These are phyloP conservation scores for Dreissena polymorpha DNA, from an alignment of 1,140 invertebrate genomes.

Conservation along the genomic window DNA sequence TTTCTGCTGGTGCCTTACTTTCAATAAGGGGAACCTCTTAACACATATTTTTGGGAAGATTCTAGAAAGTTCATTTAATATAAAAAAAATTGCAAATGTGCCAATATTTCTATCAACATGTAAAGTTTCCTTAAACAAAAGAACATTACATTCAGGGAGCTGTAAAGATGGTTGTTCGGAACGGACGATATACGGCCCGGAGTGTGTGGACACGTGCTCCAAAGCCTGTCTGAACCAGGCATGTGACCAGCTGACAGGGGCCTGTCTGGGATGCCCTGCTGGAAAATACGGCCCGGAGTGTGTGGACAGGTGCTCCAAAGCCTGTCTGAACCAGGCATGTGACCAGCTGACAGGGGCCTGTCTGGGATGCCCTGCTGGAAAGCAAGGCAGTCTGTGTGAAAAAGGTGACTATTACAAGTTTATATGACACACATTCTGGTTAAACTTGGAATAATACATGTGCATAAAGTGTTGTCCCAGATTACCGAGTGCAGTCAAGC, in stretches of 20 bases:
- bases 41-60: not conserved
- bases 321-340: slow-evolving; percentile 10
- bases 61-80: not conserved
- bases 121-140: not conserved
- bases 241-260: slow-evolving; percentile 11
- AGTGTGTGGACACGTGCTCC: slow-evolving; percentile 11
- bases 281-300: slow-evolving; percentile 25
- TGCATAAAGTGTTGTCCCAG: too few relatives aligned
- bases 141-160: slow-evolving; percentile 8
- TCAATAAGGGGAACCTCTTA: not conserved
- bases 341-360: too few relatives aligned
- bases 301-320: too few relatives aligned
- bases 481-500: too few relatives aligned
- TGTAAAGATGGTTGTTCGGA: slow-evolving; percentile 26
- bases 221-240: slow-evolving; percentile 6
- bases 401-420: too few relatives aligned
- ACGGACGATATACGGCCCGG: not conserved
- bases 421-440: too few relatives aligned
- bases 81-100: not conserved
- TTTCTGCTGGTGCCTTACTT: not conserved
- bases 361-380: too few relatives aligned
- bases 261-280: not conserved
- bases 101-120: not conserved
- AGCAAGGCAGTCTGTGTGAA: too few relatives aligned
- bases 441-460: too few relatives aligned